Evolutionary conservation across 1,140 invertebrate genomes (phyloP), one percentile per base, ranked within the genome.

Genomic region (Drosophila ohnishii): DNA sequence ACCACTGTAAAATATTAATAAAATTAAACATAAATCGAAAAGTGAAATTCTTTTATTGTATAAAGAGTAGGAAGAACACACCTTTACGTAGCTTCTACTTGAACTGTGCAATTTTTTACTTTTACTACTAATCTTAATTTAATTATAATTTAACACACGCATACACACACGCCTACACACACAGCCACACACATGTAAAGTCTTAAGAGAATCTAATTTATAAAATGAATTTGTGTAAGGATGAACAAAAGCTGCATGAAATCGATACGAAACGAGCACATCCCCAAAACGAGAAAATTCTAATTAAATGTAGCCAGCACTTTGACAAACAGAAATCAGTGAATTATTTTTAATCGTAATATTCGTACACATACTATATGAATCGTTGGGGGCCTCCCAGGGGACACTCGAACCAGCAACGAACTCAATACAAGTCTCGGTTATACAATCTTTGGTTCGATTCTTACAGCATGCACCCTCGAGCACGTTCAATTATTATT

Each of bases 101-200:
- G 62, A 87, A 88, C 83, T 88, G 84, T 88, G 84, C 84, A 88
- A 88, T 88, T 88, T 69, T 88, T 88, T 87, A 84, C 71, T 72
- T 72, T 86, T 72, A 87, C 77, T 70, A 85, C 55, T 73, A 87
- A 71, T 83, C 65, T 76, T 82, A 71, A 60, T 67, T 79, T 87
- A 82, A 70, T 57, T 60, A 62, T 82, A 72, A 65, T 86, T 85
- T 78, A 81, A 62, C 51, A 74, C 34, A 74, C 51, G n/a, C 65
- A 57, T 44, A 61, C 28, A 78, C 34, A 78, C 34, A 66, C 37
- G 30, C 39, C 39, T 35, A 34, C 53, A 44, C 53, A 60, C 40
- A 70, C 48, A 57, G 48, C 30, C 40, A 80, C 55, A 79, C 42
- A 79, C 42, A 70, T 62, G 51, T 71, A 72, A 53, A 56, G 34